Percentiles rank a stretch among this genome's conserved stretches.
phyloP scores from a whole-genome alignment of 2,113 vertebrate genomes.

The Opisthocomus hoazin region DNA sequence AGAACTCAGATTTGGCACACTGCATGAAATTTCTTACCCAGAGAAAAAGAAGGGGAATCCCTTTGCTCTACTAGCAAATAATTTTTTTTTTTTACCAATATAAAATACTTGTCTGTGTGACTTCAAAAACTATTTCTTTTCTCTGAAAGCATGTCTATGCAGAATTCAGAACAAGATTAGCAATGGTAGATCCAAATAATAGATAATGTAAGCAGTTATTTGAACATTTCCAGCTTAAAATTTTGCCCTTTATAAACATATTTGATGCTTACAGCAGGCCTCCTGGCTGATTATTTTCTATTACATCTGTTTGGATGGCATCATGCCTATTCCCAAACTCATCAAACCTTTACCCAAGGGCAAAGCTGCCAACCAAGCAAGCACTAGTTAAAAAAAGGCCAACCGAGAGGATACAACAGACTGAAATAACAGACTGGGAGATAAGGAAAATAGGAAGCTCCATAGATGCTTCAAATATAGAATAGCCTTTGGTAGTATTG shows the following conservation, averaged over 20 bases:
- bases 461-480: background rate
- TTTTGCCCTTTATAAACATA: background rate
- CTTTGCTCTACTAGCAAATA: background rate
- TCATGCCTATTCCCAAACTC: background rate
- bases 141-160: background rate
- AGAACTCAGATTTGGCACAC: background rate
- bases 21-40: background rate
- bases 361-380: background rate
- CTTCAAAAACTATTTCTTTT: background rate
- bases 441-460: background rate
- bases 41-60: background rate
- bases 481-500: background rate
- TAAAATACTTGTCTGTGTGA: background rate
- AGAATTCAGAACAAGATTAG: background rate
- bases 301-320: conserved; percentile 45
- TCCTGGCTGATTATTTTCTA: background rate
- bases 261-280: background rate
- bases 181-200: background rate
- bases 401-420: background rate
- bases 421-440: background rate
- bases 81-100: background rate
- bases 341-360: conserved; percentile 18
- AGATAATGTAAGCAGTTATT: background rate
- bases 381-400: background rate
- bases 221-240: background rate